Conservation (phyloP, 2,888 invertebrate genomes). For the Pinctada fucata region DNA sequence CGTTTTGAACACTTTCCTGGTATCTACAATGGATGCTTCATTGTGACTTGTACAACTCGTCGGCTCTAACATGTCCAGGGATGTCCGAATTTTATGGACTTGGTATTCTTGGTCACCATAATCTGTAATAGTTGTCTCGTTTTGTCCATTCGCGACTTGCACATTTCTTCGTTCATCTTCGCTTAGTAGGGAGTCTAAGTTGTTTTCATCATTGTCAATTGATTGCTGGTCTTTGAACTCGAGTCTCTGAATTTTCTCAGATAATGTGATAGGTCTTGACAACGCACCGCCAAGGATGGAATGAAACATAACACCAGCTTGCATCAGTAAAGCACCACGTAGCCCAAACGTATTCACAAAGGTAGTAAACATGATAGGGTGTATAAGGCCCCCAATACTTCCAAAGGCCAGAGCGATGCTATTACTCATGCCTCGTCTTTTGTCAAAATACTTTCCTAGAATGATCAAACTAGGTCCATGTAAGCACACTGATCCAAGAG, state of each 20-base stretch:
- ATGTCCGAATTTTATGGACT: too few relatives aligned
- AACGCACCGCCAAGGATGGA: slow-evolving; percentile 13
- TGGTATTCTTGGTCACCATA: too few relatives aligned
- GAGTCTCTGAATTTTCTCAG: background rate
- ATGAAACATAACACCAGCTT: slow-evolving; percentile 23
- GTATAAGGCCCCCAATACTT: slow-evolving; percentile 22
- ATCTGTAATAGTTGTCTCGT: too few relatives aligned
- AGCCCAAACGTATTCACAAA: slow-evolving; percentile 15
- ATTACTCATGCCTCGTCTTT: slow-evolving; percentile 25
- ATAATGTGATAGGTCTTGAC: slow-evolving; percentile 19
- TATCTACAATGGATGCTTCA: too few relatives aligned
- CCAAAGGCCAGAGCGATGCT: slow-evolving; percentile 22
- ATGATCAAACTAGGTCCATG: slow-evolving; percentile 28
- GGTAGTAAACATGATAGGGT: slow-evolving; percentile 19
- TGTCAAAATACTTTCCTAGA: slow-evolving; percentile 28
- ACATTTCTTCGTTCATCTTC: too few relatives aligned
- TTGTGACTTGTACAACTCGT: too few relatives aligned
- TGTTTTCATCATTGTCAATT: too few relatives aligned
- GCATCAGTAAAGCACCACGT: slow-evolving; percentile 24
- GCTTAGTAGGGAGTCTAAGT: too few relatives aligned
- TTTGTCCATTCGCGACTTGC: too few relatives aligned
- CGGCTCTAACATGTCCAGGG: too few relatives aligned
- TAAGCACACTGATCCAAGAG: slow-evolving; percentile 22
- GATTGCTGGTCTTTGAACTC: too few relatives aligned
- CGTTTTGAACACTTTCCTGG: background rate